Percentiles rank a stretch among this genome's conserved stretches.
Evolutionary conservation across 2,797 vertebrate species (phyloP).

Genomic region (Brotula barbata): DNA sequence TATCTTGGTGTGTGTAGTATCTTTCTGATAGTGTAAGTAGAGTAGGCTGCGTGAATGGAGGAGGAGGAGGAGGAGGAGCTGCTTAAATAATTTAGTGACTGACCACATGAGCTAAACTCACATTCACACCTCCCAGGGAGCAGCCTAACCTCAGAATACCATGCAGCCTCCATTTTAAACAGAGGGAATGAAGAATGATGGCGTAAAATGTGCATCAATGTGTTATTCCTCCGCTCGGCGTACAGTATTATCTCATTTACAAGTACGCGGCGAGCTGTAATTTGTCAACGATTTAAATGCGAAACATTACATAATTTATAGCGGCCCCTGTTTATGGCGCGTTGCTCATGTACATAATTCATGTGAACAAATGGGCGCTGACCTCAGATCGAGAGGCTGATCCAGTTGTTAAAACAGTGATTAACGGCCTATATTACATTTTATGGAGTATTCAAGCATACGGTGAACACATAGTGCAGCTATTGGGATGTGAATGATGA

Average conservation of each 20-base stretch:
- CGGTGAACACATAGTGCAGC: no score
- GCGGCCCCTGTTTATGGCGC: slow-evolving; percentile 20
- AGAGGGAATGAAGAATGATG: slow-evolving; percentile 14
- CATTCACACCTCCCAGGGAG: slow-evolving; percentile 54
- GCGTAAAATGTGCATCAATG: slow-evolving; percentile 28
- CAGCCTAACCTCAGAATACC: slow-evolving; percentile 37
- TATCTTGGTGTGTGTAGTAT: background rate
- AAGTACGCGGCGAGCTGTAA: slow-evolving; percentile 3
- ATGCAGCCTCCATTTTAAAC: slow-evolving; percentile 11
- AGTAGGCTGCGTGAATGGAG: slow-evolving; percentile 18
- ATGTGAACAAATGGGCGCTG: slow-evolving; percentile 35
- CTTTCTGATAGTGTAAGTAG: slow-evolving; percentile 28
- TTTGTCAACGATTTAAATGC: slow-evolving; percentile 37
- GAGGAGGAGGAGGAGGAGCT: slow-evolving; percentile 22
- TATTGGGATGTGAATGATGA: background rate
- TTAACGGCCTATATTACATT: slow-evolving; percentile 21
- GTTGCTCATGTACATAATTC: slow-evolving; percentile 58
- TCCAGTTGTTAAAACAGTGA: slow-evolving; percentile 43
- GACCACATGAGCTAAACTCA: slow-evolving; percentile 45
- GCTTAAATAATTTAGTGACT: slow-evolving; percentile 66
- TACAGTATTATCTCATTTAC: slow-evolving; percentile 21
- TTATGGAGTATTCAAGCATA: no score
- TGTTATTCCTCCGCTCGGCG: slow-evolving; percentile 6
- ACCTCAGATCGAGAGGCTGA: slow-evolving; percentile 24
- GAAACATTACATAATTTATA: slow-evolving; percentile 48